A percentile compares a stretch with the other conserved stretches of the same genome.
phyloP scores from a whole-genome alignment of 2,888 invertebrate species.

The Nymphalis c-album region DNA sequence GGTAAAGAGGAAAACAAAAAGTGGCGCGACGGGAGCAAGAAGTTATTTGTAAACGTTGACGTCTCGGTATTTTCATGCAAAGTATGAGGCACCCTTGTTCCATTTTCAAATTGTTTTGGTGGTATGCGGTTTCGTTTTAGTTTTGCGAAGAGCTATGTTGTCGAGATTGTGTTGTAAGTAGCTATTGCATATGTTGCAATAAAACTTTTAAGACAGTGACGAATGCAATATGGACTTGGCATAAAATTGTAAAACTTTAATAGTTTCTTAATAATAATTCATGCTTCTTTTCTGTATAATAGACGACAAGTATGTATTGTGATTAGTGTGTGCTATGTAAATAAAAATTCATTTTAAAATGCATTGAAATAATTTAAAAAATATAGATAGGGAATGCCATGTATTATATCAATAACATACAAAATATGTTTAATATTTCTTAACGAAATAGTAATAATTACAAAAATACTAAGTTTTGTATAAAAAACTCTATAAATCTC shows the following conservation, averaged over 20 bases:
- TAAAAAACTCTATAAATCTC: conserved; percentile 16
- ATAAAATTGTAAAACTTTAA: conserved; percentile 35
- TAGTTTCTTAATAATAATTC: conserved; percentile 33
- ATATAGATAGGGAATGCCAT: no score
- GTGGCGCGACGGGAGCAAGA: conserved; percentile 63
- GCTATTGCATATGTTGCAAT: conserved; percentile 70
- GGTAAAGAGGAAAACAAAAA: conserved; percentile 72
- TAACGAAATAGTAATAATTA: no score
- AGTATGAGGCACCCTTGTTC: conserved; percentile 64
- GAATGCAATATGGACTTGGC: conserved; percentile 64
- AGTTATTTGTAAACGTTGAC: conserved; percentile 78
- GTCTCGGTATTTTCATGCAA: conserved; percentile 76
- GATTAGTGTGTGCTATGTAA: no score
- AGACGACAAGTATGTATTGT: conserved; percentile 21
- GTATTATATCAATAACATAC: no score
- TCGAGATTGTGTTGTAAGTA: conserved; percentile 63
- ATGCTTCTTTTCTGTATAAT: conserved; percentile 17
- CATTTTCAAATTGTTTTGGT: conserved; percentile 74
- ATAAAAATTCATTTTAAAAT: no score
- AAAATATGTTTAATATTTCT: not conserved
- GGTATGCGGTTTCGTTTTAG: conserved; percentile 65
- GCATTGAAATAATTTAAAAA: no score
- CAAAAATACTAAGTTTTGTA: conserved; percentile 9
- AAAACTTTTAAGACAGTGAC: conserved; percentile 76
- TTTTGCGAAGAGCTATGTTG: conserved; percentile 53